Percentiles rank a stretch among this genome's conserved stretches.
phyloP scores from a whole-genome alignment of 2,797 vertebrate genomes.

The Microtus obscurus region DNA sequence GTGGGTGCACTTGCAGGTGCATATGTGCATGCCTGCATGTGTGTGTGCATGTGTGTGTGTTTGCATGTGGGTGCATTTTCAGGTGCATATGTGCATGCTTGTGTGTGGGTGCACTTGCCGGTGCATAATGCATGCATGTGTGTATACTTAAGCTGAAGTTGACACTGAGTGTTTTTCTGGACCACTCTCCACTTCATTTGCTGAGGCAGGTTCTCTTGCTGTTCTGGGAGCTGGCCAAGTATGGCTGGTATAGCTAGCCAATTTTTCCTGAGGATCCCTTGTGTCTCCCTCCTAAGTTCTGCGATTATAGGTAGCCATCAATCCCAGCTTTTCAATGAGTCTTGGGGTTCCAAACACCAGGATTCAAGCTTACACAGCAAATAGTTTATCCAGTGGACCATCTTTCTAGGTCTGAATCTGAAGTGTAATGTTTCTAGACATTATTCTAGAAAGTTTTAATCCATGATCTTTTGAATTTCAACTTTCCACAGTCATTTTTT shows the following conservation, averaged over 20 bases:
- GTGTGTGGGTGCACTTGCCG: too few species aligned
- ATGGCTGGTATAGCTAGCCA: not conserved
- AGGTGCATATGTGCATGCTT: too few species aligned
- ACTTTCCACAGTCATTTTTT: not conserved
- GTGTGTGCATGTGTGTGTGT: not conserved
- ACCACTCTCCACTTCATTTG: not conserved
- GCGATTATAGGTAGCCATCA: not conserved
- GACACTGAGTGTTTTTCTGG: not conserved
- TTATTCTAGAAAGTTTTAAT: conserved; percentile 32
- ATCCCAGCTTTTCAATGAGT: not conserved
- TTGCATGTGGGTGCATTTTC: too few species aligned
- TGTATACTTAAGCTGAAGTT: not conserved
- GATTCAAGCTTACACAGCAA: not conserved
- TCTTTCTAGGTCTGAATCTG: not conserved
- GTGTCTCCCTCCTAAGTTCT: not conserved
- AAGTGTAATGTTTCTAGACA: not conserved
- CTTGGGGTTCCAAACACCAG: too few species aligned
- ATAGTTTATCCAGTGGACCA: not conserved
- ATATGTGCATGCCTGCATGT: too few species aligned
- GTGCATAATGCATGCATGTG: too few species aligned
- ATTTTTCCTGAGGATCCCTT: not conserved
- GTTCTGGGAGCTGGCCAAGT: not conserved
- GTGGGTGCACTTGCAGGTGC: not conserved
- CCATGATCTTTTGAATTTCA: conserved; percentile 2
- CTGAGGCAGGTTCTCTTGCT: not conserved